phyloP scores from a whole-genome alignment of 2,797 vertebrate species.

The Chelonia mydas region DNA sequence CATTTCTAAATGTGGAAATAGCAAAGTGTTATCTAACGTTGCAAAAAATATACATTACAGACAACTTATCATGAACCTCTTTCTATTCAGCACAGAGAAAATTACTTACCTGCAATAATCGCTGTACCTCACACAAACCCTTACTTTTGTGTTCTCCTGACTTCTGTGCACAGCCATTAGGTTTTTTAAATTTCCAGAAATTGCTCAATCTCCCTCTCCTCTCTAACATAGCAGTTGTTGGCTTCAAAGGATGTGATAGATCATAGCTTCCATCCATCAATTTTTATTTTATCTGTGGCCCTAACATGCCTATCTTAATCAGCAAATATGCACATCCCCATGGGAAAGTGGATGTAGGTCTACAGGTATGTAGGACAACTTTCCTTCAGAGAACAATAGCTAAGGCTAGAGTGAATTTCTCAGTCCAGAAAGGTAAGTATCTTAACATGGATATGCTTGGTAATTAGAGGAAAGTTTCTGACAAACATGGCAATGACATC shows the following conservation, averaged over 20 bases:
- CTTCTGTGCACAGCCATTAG: not conserved
- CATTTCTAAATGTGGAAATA: not conserved
- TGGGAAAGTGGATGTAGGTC: not conserved
- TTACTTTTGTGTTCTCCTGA: not conserved
- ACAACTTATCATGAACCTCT: not conserved
- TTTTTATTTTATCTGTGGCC: constrained; percentile 26
- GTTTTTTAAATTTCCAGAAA: not conserved
- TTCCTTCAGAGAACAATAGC: constrained; percentile 74
- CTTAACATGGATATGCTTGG: not conserved
- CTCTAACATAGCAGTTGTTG: constrained; percentile 51
- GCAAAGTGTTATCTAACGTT: not conserved
- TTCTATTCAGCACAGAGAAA: not conserved
- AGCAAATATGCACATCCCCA: not conserved
- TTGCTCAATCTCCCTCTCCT: constrained; percentile 67
- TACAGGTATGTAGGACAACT: constrained; percentile 71
- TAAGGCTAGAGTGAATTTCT: constrained; percentile 7
- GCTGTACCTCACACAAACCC: not conserved
- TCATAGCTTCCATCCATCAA: constrained; percentile 42
- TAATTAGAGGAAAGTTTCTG: constrained; percentile 31
- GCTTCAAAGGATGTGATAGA: constrained; percentile 1
- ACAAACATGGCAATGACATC: not conserved
- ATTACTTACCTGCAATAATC: constrained; percentile 52
- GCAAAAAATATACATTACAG: not conserved
- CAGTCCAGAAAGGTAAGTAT: not conserved
- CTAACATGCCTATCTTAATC: not conserved